phyloP scores from a whole-genome alignment of 2,113 vertebrate genomes.

The Eidolon helvum region DNA sequence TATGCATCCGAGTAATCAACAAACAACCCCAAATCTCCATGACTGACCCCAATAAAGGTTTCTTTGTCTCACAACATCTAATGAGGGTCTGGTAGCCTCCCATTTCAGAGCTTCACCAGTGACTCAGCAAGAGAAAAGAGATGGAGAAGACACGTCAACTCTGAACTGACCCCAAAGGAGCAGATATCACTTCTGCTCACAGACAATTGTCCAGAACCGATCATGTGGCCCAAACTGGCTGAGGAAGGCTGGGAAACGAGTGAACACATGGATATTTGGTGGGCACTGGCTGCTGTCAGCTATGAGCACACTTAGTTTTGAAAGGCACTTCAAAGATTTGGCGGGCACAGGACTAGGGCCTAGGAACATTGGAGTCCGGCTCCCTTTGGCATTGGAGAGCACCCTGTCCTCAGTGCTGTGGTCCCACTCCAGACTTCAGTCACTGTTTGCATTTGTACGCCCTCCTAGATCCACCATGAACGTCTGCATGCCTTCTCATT shows the following conservation, averaged over 20 bases:
- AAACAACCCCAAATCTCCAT: background rate
- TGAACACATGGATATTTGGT: background rate
- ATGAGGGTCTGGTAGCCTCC: background rate
- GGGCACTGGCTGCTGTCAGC: background rate
- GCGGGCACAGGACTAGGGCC: background rate
- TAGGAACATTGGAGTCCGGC: no score
- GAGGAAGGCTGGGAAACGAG: background rate
- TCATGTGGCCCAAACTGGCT: background rate
- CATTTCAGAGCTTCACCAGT: background rate
- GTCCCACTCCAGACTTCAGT: background rate
- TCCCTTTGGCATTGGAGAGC: background rate
- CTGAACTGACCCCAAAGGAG: background rate
- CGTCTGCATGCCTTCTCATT: background rate
- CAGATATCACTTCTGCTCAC: background rate
- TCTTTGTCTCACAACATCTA: background rate
- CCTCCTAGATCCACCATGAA: background rate
- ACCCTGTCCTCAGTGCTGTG: background rate
- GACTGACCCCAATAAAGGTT: background rate
- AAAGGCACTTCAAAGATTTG: background rate
- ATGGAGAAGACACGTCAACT: background rate
- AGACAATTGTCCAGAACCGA: background rate
- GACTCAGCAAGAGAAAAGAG: background rate
- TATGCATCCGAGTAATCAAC: background rate
- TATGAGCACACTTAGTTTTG: background rate
- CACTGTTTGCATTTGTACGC: no score